Evolutionary conservation across 2,888 invertebrate species (phyloP), one percentile per base, ranked within the genome.

Genomic region (Pyrochroa serraticornis): DNA sequence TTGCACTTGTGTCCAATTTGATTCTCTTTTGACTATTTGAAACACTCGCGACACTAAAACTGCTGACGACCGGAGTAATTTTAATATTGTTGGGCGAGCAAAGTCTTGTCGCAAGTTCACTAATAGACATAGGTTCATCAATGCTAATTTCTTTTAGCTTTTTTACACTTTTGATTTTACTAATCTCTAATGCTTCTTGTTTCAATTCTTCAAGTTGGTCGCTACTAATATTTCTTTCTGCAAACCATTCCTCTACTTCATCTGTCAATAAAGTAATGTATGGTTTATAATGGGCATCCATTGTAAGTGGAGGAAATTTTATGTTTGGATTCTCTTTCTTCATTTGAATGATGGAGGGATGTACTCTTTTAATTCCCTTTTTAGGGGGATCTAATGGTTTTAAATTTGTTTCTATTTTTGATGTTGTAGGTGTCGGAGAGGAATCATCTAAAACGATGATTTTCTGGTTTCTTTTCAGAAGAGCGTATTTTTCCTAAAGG

Each of bases 221-320:
- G 7, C 12, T 48, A 6, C 32, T 50, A 2, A 35, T 44, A n/a
- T 50, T 42, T 30, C 30, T 50, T 30, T 47, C 35, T 57, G 44
- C 51, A 31, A 61, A 66, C 42, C 66, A 70, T 8, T 60, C 51
- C 52, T 70, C 69, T 1, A 71, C 67, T 37, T 64, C 66, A 36
- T 63, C 63, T 48, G 65, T 64, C 8, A 61, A 37, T 37, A 71
- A 52, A 6, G 63, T 64, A 1, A 71, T 64, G 9, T 49, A 54
- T 9, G 70, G 70, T 7, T 55, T 38, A 3, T 63, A 39, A 37
- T 70, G 42, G 0, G 49, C 50, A 7, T 58, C 46, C n/a, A 65
- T 14, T 34, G 61, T 63, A 10, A 45, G 33, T 8, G 55, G 45
- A 0, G 71, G 69, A 7, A 71, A 13, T 49, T 48, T 63, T 42